Conservation (phyloP, 2,888 invertebrate species). For the Ptilodon capucinus region DNA sequence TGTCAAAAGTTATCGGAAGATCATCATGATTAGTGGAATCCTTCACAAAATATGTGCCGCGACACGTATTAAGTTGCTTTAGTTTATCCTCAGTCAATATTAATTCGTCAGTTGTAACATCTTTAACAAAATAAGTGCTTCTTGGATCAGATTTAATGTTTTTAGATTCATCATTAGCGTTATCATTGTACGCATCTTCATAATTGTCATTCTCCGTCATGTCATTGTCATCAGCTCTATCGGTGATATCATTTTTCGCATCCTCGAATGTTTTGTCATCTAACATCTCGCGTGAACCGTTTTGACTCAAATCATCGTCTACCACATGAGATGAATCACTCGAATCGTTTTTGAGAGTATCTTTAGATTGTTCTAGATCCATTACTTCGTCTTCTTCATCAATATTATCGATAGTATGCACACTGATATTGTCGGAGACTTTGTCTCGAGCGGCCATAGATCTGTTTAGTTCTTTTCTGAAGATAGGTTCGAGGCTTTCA, state of each 20-base stretch:
- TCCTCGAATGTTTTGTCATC: slow-evolving; percentile 2
- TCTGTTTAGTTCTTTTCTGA: slow-evolving; percentile 55
- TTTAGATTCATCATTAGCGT: slow-evolving; percentile 5
- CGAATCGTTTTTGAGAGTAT: slow-evolving; percentile 33
- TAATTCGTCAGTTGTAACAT: slow-evolving; percentile 10
- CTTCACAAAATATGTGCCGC: slow-evolving; percentile 42
- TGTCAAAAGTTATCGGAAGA: neutral
- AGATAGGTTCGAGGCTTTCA: slow-evolving; percentile 64
- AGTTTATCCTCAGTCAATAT: slow-evolving; percentile 10
- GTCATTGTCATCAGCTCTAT: neutral
- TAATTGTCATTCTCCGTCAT: slow-evolving; percentile 1
- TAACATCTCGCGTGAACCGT: neutral
- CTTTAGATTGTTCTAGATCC: slow-evolving; percentile 37
- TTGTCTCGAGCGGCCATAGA: slow-evolving; percentile 34
- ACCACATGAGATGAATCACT: slow-evolving; percentile 20
- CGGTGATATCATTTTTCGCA: neutral
- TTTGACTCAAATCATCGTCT: slow-evolving; percentile 9
- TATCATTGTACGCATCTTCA: slow-evolving; percentile 4
- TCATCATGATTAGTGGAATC: slow-evolving; percentile 6
- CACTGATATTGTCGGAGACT: slow-evolving; percentile 19
- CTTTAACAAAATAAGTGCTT: slow-evolving; percentile 30
- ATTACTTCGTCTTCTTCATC: slow-evolving; percentile 27
- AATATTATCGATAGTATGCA: slow-evolving; percentile 25
- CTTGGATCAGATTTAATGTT: slow-evolving; percentile 11
- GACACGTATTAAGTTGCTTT: slow-evolving; percentile 13